phyloP scores from a whole-genome alignment of 1,140 invertebrate genomes.

The Macrosteles quadrilineatus region DNA sequence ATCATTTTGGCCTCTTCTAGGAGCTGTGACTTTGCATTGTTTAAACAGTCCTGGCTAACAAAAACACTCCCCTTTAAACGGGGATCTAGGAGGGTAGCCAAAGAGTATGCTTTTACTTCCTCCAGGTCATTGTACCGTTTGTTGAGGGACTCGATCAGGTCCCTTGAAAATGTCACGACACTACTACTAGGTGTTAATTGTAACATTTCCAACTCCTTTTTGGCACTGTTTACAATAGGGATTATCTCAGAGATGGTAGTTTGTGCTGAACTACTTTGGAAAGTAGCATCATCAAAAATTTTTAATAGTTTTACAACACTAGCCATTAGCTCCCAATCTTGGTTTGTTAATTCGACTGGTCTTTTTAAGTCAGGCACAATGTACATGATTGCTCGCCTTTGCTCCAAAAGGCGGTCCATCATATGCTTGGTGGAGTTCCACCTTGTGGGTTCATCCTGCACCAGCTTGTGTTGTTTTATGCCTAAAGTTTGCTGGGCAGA shows the following conservation, averaged over 20 bases:
- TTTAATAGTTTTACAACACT: not conserved
- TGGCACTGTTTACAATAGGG: too few species aligned
- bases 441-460: slow-evolving; percentile 28
- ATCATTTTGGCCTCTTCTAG: too few species aligned
- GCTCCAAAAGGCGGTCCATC: not conserved
- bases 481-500: not conserved
- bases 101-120: too few species aligned
- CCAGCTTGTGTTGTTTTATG: slow-evolving; percentile 41
- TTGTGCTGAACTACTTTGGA: not conserved
- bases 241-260: not conserved
- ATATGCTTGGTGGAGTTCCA: slow-evolving; percentile 1
- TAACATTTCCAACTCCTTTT: too few species aligned
- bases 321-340: not conserved
- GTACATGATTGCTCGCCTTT: not conserved
- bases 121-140: too few species aligned
- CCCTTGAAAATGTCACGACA: too few species aligned
- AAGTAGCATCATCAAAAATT: not conserved
- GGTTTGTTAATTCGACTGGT: not conserved
- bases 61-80: too few species aligned
- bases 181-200: too few species aligned
- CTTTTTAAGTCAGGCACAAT: not conserved
- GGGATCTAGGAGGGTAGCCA: too few species aligned
- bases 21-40: too few species aligned
- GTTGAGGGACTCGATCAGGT: too few species aligned
- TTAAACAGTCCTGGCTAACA: too few species aligned